A percentile compares a stretch with the other conserved stretches of the same genome.
Conservation (phyloP, 2,113 vertebrate species). For the Dascyllus trimaculatus region DNA sequence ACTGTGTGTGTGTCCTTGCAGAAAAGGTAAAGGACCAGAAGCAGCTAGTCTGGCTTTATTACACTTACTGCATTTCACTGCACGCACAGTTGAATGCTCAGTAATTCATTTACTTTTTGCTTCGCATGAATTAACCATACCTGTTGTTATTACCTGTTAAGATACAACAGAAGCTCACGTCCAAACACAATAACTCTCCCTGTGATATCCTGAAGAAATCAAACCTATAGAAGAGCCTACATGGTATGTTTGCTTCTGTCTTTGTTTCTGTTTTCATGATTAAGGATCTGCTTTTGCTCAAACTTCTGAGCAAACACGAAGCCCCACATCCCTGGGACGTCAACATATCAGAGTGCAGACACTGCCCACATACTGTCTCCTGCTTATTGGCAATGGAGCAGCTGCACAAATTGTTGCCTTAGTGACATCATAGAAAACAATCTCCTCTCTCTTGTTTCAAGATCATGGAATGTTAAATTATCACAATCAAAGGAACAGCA, state of each 20-base stretch:
- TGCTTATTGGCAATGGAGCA: background rate
- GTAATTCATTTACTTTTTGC: slow-evolving; percentile 5
- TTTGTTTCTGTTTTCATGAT: background rate
- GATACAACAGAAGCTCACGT: no score
- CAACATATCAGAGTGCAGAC: background rate
- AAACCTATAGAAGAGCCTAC: background rate
- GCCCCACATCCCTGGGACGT: background rate
- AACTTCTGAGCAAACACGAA: background rate
- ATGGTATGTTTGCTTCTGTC: background rate
- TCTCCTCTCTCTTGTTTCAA: background rate
- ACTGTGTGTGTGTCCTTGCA: slow-evolving; percentile 14
- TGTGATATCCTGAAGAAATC: no score
- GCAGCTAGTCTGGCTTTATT: slow-evolving; percentile 10
- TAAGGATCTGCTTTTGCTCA: background rate
- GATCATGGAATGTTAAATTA: background rate
- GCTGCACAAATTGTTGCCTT: background rate
- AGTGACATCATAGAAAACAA: background rate
- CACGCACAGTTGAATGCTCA: background rate
- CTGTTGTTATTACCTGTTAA: background rate
- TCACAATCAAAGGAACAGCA: background rate
- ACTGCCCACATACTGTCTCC: background rate
- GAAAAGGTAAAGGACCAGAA: slow-evolving; percentile 30
- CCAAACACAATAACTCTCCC: no score
- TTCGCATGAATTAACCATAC: background rate
- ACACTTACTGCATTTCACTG: background rate